These are phyloP conservation scores for Drosophila varians DNA, from an alignment of 1,140 invertebrate species.

Conservation along the genomic window DNA sequence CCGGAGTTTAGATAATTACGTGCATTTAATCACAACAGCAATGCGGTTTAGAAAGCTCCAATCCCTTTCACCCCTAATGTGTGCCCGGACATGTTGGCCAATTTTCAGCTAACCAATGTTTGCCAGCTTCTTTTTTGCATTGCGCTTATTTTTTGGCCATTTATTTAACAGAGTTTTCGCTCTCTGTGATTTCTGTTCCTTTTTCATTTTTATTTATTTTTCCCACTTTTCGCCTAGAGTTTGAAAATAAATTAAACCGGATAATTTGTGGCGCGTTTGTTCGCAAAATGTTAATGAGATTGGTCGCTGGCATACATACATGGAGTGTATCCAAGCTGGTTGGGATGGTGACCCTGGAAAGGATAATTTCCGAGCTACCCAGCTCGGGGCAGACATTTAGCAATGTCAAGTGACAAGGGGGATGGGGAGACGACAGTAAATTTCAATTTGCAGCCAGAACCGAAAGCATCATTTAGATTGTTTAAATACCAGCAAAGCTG, in stretches of 20 bases:
- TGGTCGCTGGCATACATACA: neutral
- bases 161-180: constrained; percentile 54
- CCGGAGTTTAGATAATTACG: constrained; percentile 45
- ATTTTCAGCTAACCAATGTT: constrained; percentile 69
- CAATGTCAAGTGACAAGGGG: constrained; percentile 18
- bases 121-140: constrained; percentile 46
- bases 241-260: constrained; percentile 50
- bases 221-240: constrained; percentile 3
- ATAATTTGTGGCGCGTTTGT: constrained; percentile 72
- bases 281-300: constrained; percentile 53
- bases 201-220: constrained; percentile 6
- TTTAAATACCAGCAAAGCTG: constrained; percentile 53
- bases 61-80: constrained; percentile 6
- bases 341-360: constrained; percentile 18
- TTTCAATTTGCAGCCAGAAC: constrained; percentile 57
- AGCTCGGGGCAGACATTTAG: constrained; percentile 38
- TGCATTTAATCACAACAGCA: constrained; percentile 59
- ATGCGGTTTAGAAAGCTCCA: constrained; percentile 35
- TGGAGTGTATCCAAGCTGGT: constrained; percentile 1
- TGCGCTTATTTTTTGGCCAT: constrained; percentile 56
- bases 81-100: constrained; percentile 29
- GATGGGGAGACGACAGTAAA: constrained; percentile 36
- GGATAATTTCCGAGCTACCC: constrained; percentile 20
- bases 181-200: constrained; percentile 27
- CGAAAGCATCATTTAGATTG: constrained; percentile 50